These are phyloP conservation scores for Bos taurus DNA, from an alignment of 2,113 vertebrate species.

Conservation along the genomic window DNA sequence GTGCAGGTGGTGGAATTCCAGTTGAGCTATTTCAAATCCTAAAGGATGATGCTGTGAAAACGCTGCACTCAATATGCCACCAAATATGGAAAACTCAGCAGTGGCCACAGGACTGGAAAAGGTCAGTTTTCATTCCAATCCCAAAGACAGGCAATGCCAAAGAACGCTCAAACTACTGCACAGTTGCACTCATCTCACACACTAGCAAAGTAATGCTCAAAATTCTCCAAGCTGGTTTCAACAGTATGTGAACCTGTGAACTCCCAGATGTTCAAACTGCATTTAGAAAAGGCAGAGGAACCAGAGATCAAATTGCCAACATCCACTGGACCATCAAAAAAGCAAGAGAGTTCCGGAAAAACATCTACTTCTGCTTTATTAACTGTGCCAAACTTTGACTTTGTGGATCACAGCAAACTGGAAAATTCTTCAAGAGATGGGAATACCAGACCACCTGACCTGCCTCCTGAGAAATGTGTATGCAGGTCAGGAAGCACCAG, in stretches of 20 bases:
- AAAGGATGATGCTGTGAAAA: too few species aligned
- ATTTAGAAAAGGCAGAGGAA: background rate
- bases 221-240: background rate
- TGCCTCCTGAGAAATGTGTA: background rate
- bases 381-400: background rate
- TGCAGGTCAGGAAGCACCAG: background rate
- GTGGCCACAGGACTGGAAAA: background rate
- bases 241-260: background rate
- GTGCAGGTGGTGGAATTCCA: background rate
- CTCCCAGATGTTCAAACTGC: background rate
- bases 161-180: background rate
- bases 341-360: background rate
- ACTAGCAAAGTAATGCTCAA: background rate
- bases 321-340: background rate
- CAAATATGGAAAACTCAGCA: background rate
- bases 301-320: background rate
- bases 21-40: background rate
- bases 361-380: background rate
- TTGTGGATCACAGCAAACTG: background rate
- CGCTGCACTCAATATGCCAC: background rate
- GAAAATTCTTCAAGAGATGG: background rate
- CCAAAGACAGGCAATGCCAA: background rate
- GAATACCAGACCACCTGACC: background rate
- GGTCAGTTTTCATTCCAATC: background rate
- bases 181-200: background rate